Conservation (phyloP, 2,888 invertebrate genomes). For the Sesamia inferens region DNA sequence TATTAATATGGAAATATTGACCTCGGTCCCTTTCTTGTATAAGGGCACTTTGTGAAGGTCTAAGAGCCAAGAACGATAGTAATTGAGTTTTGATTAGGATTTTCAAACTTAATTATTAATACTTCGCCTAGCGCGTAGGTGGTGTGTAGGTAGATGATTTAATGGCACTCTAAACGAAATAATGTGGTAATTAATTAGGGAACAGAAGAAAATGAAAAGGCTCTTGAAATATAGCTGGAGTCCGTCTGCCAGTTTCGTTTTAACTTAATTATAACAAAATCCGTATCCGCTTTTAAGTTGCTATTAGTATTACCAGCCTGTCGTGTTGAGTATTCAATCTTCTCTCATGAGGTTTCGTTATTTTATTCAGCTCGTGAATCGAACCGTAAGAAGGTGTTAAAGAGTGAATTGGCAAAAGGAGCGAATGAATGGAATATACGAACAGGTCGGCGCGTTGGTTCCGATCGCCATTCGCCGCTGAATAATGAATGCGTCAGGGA, state of each 20-base stretch:
- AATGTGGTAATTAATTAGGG: constrained; percentile 33
- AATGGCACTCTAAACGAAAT: constrained; percentile 28
- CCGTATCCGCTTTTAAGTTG: constrained; percentile 60
- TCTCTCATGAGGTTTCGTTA: constrained; percentile 81
- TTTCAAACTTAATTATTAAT: constrained; percentile 2
- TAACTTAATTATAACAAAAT: constrained; percentile 53
- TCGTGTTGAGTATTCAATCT: constrained; percentile 75
- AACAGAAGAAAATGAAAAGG: constrained; percentile 33
- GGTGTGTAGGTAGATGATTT: constrained; percentile 10
- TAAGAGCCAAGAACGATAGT: constrained; percentile 17
- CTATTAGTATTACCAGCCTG: constrained; percentile 70
- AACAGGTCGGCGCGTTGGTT: constrained; percentile 74
- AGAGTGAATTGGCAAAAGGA: constrained; percentile 86
- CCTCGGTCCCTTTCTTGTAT: constrained; percentile 36
- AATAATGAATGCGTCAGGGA: constrained; percentile 81
- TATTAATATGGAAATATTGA: constrained; percentile 49
- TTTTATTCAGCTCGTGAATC: constrained; percentile 86
- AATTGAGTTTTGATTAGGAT: constrained; percentile 34
- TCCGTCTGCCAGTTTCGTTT: constrained; percentile 25
- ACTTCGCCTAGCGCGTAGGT: neutral
- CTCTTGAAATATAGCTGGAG: constrained; percentile 33
- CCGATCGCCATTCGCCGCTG: constrained; percentile 76
- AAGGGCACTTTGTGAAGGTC: constrained; percentile 24
- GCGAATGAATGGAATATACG: constrained; percentile 85
- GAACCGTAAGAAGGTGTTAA: constrained; percentile 87